phyloP scores from a whole-genome alignment of 64 coral and sea anemone species.

The Montipora capricornis region DNA sequence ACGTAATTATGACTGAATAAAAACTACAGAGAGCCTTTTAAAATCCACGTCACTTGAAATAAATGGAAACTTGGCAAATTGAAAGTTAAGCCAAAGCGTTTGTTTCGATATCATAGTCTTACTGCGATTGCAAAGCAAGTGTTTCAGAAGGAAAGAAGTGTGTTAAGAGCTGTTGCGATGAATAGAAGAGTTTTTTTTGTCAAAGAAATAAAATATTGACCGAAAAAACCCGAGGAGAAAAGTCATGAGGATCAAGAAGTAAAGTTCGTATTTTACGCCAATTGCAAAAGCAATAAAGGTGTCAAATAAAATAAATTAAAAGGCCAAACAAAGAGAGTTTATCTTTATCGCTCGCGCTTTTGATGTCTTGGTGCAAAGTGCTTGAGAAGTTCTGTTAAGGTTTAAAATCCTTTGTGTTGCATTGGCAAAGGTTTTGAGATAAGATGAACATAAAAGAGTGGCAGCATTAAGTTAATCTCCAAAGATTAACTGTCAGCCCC shows the following conservation, averaged over 20 bases:
- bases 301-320: background rate
- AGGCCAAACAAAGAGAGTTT: background rate
- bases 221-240: too few relatives aligned
- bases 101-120: background rate
- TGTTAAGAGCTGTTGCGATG: background rate
- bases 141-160: background rate
- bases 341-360: background rate
- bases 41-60: background rate
- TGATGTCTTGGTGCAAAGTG: background rate
- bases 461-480: slow-evolving; percentile 18
- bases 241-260: too few relatives aligned
- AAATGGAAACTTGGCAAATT: background rate
- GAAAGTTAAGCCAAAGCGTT: background rate
- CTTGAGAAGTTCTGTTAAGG: background rate
- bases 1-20: too few relatives aligned
- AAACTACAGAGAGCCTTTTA: background rate
- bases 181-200: background rate
- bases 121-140: background rate
- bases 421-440: slow-evolving; percentile 14
- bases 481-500: background rate
- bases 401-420: slow-evolving; percentile 26
- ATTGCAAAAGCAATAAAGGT: background rate
- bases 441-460: background rate
- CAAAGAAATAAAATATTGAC: too few relatives aligned
- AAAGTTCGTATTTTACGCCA: background rate